phyloP scores from a whole-genome alignment of 2,888 invertebrate species.

The Trisateles emortualis region DNA sequence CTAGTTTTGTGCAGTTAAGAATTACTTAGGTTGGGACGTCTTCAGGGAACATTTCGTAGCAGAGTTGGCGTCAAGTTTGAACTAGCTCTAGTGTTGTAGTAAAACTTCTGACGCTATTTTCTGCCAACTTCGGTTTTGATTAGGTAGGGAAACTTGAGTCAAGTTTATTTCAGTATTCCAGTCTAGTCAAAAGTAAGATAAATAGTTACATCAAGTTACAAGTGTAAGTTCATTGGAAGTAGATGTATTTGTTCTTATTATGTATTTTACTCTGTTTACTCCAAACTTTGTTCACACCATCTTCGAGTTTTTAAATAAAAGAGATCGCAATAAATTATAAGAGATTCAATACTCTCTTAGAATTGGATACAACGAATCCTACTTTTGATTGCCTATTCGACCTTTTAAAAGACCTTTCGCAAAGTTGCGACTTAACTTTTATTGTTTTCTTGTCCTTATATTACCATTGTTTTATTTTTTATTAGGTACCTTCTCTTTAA shows the following conservation, averaged over 20 bases:
- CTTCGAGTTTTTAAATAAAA: conserved; percentile 21
- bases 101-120: conserved; percentile 76
- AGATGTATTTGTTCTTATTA: conserved; percentile 16
- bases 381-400: conserved; percentile 40
- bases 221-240: conserved; percentile 30
- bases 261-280: conserved; percentile 23
- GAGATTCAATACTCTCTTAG: conserved; percentile 19
- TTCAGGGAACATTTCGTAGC: conserved; percentile 52
- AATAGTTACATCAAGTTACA: conserved; percentile 47
- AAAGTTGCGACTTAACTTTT: conserved; percentile 31
- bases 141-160: conserved; percentile 66
- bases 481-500: conserved; percentile 8
- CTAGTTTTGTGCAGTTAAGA: conserved; percentile 44
- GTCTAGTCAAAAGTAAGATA: conserved; percentile 53
- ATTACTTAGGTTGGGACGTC: conserved; percentile 49
- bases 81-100: conserved; percentile 53
- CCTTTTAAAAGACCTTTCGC: conserved; percentile 36
- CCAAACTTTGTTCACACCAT: conserved; percentile 21
- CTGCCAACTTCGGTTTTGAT: conserved; percentile 75
- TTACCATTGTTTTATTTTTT: conserved; percentile 21
- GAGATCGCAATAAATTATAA: conserved; percentile 25
- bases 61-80: conserved; percentile 55
- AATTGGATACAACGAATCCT: conserved; percentile 21
- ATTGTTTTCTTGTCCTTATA: conserved; percentile 30
- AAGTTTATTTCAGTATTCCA: conserved; percentile 49